Percentiles rank a stretch among this genome's conserved stretches.
Conservation (phyloP, 2,888 invertebrate species). For the Drepanosiphum platanoidis region DNA sequence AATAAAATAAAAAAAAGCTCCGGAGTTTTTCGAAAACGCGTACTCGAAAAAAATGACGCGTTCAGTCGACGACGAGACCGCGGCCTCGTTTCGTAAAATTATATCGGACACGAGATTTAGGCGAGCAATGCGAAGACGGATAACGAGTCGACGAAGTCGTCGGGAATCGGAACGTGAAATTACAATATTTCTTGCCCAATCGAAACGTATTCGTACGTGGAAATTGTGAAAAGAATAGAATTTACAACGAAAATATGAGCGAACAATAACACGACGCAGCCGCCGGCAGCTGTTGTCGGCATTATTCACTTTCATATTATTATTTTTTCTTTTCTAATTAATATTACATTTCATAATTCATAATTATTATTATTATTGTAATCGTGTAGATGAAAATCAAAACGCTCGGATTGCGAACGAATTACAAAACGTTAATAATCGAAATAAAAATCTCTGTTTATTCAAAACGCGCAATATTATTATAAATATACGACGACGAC, state of each 20-base stretch:
- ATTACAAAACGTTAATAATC: background rate
- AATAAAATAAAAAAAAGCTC: too few relatives aligned
- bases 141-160: background rate
- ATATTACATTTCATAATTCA: background rate
- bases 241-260: background rate
- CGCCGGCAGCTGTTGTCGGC: background rate
- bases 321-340: too few relatives aligned
- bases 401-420: background rate
- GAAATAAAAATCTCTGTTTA: background rate
- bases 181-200: background rate
- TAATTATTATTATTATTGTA: background rate
- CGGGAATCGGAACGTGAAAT: background rate
- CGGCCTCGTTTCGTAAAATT: background rate
- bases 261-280: background rate
- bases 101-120: too few relatives aligned
- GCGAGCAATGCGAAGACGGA: background rate
- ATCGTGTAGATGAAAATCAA: background rate
- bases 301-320: background rate
- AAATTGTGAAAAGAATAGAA: background rate
- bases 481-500: background rate
- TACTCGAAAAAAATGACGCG: background rate
- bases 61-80: too few relatives aligned
- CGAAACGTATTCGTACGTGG: background rate
- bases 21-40: background rate
- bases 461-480: conserved; percentile 5